Base-by-base conservation (phyloP, 2,888 invertebrate species). In the Choristoneura rosaceana region DNA sequence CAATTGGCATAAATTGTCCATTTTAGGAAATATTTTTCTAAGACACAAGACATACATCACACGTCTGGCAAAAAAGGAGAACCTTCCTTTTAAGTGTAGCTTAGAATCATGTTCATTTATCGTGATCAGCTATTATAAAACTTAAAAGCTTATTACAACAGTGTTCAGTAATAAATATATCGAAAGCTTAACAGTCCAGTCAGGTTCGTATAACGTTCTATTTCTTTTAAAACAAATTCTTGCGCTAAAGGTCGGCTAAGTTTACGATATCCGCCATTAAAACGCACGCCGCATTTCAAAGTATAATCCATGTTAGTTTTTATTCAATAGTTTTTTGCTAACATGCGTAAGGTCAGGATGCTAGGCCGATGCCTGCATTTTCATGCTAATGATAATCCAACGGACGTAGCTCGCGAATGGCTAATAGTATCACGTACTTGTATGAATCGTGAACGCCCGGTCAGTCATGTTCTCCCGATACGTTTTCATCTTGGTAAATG, bases 261-360 rank as follows among this genome's bases (percentile, higher is more conserved):
- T 25, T 45, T 45, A 43, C 62, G 55, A 38, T 52, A 17, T 38
- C 60, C 50, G 47, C 50, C n/a, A 41, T 33, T 62, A 62, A 43
- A 43, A 62, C 33, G 9, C 45, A 15, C 38, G 47, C 47, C 45
- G n/a, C n/a, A 71, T 71, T 71, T 45, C 33, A 67, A 62, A 62
- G 50, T 65, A 43, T 67, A 62, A 71, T 67, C 15, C 69, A 64
- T 34, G 64, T 70, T 61, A 9, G 12, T 71, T 67, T 65, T 66
- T 70, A 71, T 52, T 71, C 70, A 66, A 55, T 55, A 66, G 34
- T 17, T 61, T 60, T 70, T 66, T 64, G 14, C 64, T n/a, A 33
- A 17, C 34, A 47, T 70, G 59, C 50, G 70, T 73, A 73, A 73
- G 71, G 70, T 74, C 71, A 71, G 71, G 63, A 69, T 68, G 74